Base-by-base conservation (phyloP, 2,797 vertebrate species). In the Leptatherina wallacei region DNA sequence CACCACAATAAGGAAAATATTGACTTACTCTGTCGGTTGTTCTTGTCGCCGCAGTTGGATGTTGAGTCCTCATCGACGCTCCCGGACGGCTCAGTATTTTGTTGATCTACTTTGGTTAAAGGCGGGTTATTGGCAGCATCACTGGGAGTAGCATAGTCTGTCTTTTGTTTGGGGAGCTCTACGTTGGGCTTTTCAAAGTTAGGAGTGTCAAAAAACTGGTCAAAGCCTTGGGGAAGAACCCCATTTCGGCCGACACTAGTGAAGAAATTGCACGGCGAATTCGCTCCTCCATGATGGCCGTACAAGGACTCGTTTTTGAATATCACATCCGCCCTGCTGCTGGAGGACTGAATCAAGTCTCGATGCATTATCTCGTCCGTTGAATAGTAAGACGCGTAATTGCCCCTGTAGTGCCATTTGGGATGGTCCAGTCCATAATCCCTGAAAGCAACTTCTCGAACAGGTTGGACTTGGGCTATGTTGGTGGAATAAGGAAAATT, bases 401-500 rank as follows among this genome's bases (percentile, higher is more conserved):
- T 96, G 90, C 94, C 94, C 93, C 97, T 95, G 82, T 98, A 99
- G 82, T 97, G 97, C 97, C 97, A 98, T 97, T 99, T 99, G 47
- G 94, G 93, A 92, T 97, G 96, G 89, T 98, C 97, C 93, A 98
- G 95, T 94, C 96, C 96, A 91, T 98, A 99, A 94, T 99, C 98
- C 91, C 97, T 97, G 94, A 99, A 99, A 92, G 97, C 95, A 89
- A 97, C 96, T 90, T 99, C 97, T 35, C 97, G 96, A 89, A 98
- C 97, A 88, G 98, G 97, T 94, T 98, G 97, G 93, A 98, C 96
- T 88, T 98, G 97, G 71, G 92, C 86, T 92, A 98, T 95, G 94
- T 96, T 98, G 84, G 97, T 95, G 58, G 97, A 97, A 93, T 99
- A 99, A 38, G 97, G 96, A 88, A 99, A 99, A 95, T 97, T 96